Evolutionary conservation across 2,888 invertebrate species (phyloP).

Genomic region (Macaria notata): DNA sequence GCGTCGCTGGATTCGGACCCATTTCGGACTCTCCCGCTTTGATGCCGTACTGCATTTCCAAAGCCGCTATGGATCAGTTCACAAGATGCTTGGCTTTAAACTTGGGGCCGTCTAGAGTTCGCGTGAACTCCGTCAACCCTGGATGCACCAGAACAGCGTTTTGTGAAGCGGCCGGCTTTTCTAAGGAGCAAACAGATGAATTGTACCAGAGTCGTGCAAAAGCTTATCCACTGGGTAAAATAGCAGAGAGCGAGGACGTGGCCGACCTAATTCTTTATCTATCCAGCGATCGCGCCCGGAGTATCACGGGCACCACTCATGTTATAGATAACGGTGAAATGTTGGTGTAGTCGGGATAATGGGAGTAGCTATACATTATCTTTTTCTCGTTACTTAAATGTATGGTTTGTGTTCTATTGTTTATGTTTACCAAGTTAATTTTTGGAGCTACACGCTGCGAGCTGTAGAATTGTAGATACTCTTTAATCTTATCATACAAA

Average conservation of each 20-base stretch:
- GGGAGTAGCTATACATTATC: too few species aligned
- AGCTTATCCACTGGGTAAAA: constrained; percentile 93
- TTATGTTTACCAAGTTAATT: too few species aligned
- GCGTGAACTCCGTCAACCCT: constrained; percentile 95
- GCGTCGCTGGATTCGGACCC: constrained; percentile 89
- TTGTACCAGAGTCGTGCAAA: constrained; percentile 90
- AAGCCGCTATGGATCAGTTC: constrained; percentile 96
- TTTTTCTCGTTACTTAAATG: too few species aligned
- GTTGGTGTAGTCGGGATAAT: constrained; percentile 42
- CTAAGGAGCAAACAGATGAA: constrained; percentile 80
- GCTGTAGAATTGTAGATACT: too few species aligned
- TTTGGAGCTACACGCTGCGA: too few species aligned
- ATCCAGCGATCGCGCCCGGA: constrained; percentile 92
- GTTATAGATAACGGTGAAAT: constrained; percentile 75
- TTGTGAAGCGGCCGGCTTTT: constrained; percentile 85
- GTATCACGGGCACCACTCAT: constrained; percentile 90
- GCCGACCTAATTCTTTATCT: constrained; percentile 94
- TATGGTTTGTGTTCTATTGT: too few species aligned
- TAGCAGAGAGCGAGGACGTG: constrained; percentile 91
- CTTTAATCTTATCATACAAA: too few species aligned
- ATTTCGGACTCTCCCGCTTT: constrained; percentile 83
- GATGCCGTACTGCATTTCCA: constrained; percentile 94
- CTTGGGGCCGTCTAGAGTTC: constrained; percentile 87
- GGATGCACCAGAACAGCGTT: constrained; percentile 92
- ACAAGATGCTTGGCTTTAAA: constrained; percentile 95